Evolutionary conservation across 2,888 invertebrate species (phyloP), one percentile per base, ranked within the genome.

Genomic region (Eupithecia subfuscata): DNA sequence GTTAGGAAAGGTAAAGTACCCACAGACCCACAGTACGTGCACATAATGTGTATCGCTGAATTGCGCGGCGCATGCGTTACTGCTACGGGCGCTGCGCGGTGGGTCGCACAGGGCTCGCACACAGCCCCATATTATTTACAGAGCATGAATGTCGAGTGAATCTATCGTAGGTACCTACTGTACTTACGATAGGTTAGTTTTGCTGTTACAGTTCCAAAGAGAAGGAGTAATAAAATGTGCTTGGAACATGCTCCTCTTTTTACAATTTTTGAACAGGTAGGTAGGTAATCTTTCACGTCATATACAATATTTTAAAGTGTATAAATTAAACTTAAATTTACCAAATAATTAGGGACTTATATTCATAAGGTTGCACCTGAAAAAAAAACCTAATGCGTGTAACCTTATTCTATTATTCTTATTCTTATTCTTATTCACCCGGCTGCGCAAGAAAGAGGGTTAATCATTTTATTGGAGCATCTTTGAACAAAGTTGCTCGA

Each of bases 21-120:
- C 0, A 56, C 48, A 9, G 11, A 11, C n/a, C n/a, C n/a, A n/a
- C 14, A 7, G 18, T 37, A 63, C 75, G 56, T 70, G 71, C 45
- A 60, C 48, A 12, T 78, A 72, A 75, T 74, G 77, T 75, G 73
- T 63, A 71, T 56, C 56, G 56, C 67, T 70, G 77, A 72, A 75
- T 75, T 71, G 71, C 63, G 52, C 56, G 70, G 68, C 71, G 75
- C 69, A 74, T 71, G 78, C 72, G 69, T 69, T 70, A 68, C 18
- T 70, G 75, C 75, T 78, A 34, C 22, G 37, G 75, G 78, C 75
- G 70, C 67, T 65, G 70, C 71, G 78, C 74, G 78, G 78, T 73
- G 72, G 78, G 78, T 76, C 78, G 70, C n/a, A 2, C 72, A 78
- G 78, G 75, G 78, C 56, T 22, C 56, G 56, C 56, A 56, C 56